phyloP scores from a whole-genome alignment of 2,797 vertebrate genomes.

The Coendou prehensilis region DNA sequence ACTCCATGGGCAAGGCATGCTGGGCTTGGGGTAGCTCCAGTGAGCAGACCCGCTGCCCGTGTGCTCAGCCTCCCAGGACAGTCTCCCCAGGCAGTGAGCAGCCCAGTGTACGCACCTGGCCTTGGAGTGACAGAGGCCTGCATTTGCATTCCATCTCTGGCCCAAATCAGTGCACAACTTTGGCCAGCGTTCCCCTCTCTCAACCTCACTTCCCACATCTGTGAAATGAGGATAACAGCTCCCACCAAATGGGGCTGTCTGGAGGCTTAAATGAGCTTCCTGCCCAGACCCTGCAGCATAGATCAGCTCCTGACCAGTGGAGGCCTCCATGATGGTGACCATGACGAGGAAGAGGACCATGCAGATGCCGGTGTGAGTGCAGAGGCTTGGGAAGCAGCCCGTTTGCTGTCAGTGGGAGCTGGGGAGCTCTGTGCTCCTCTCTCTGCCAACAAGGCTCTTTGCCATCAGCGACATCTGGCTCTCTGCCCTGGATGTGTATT shows the following conservation, averaged over 20 bases:
- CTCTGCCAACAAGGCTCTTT: constrained; percentile 63
- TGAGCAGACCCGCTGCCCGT: background rate
- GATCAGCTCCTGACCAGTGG: fast-evolving
- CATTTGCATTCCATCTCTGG: background rate
- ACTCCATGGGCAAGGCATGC: background rate
- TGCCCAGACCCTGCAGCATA: background rate
- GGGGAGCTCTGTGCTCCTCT: background rate
- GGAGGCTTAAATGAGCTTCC: background rate
- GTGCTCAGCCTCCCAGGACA: fast-evolving
- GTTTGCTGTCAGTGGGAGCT: background rate
- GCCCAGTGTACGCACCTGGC: fast-evolving
- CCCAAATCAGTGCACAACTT: background rate
- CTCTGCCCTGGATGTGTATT: constrained; percentile 75
- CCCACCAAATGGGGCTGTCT: fast-evolving
- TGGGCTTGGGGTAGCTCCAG: background rate
- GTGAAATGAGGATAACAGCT: background rate
- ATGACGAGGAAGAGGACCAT: background rate
- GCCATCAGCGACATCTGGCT: constrained; percentile 81
- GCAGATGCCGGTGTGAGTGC: fast-evolving
- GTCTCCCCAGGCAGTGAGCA: background rate
- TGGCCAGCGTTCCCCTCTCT: fast-evolving
- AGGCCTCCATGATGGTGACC: fast-evolving
- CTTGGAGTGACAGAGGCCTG: background rate
- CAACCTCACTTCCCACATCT: constrained; percentile 52
- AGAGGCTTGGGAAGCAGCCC: background rate